Evolutionary conservation across 2,797 vertebrate genomes (phyloP), one percentile per base, ranked within the genome.

Genomic region (Mycteria americana): DNA sequence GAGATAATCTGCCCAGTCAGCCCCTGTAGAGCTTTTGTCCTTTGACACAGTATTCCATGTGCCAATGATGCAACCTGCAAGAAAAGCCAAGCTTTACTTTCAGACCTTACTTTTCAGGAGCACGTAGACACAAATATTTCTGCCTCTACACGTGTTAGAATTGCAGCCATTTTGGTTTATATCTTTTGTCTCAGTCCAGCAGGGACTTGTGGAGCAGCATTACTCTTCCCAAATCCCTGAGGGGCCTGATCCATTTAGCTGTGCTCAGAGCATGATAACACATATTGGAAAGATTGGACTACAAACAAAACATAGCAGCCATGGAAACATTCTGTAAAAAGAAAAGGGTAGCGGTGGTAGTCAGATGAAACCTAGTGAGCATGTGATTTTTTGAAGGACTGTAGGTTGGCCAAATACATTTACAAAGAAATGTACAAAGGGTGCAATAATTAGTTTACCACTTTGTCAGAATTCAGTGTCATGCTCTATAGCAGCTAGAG

Each of bases 161-260:
- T 41, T 76, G 39, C 70, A 90, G 43, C 24, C 77, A 46, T 85
- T 92, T 76, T 28, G 24, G 65, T 4, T 79, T 79, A 2, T 35
- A 69, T 35, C 33, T 90, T 91, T 93, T 76, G 48, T 79, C 63
- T 85, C 65, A 82, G 48, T 46, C 48, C 78, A 92, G 31, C 48
- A 30, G 70, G 31, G 63, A 89, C 53, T 60, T 88, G 43, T n/a
- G 86, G 53, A 86, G 62, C 33, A 78, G 37, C 67, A 54, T 62
- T 85, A 43, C 25, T 94, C 69, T 74, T 86, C 70, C 46, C 59
- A 82, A 48, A 69, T 82, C 74, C 80, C 77, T 68, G 63, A 92
- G 73, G 59, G 54, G 35, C 41, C 90, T 91, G 67, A 92, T 94
- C 73, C 67, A 82, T 80, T 91, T 91, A 92, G 81, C 80, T 86